Evolutionary conservation across 2,797 vertebrate genomes (phyloP).

Genomic region (Cyprinella venusta): DNA sequence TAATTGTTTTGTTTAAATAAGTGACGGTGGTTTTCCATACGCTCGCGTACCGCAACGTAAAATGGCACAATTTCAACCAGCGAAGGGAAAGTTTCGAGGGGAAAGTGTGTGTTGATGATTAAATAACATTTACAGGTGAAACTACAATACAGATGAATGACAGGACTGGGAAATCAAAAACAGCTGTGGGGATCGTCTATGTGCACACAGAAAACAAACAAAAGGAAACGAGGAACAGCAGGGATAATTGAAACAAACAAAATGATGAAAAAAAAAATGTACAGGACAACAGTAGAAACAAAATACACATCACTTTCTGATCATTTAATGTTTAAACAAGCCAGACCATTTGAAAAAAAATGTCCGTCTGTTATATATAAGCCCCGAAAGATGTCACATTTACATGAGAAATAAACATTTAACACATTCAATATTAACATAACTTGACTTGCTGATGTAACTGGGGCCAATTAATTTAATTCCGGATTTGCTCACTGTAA

Average conservation of each 20-base stretch:
- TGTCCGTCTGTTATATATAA: neutral
- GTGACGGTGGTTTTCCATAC: constrained; percentile 57
- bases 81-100: constrained; percentile 70
- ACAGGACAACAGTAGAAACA: constrained; percentile 8
- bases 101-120: constrained; percentile 61
- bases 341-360: neutral
- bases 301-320: neutral
- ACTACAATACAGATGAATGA: constrained; percentile 65
- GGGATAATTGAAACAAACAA: constrained; percentile 13
- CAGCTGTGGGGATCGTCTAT: constrained; percentile 71
- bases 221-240: constrained; percentile 37
- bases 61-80: constrained; percentile 84
- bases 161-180: constrained; percentile 62
- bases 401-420: constrained; percentile 18
- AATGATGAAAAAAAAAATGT: neutral
- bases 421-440: constrained; percentile 8
- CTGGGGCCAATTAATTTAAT: neutral
- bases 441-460: neutral
- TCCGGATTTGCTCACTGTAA: neutral
- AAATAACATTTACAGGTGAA: constrained; percentile 66
- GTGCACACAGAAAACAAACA: constrained; percentile 47
- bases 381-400: neutral
- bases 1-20: constrained; percentile 36
- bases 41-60: constrained; percentile 70
- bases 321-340: neutral